phyloP scores from a whole-genome alignment of 1,140 invertebrate species.

The Matsumurasca onukii region DNA sequence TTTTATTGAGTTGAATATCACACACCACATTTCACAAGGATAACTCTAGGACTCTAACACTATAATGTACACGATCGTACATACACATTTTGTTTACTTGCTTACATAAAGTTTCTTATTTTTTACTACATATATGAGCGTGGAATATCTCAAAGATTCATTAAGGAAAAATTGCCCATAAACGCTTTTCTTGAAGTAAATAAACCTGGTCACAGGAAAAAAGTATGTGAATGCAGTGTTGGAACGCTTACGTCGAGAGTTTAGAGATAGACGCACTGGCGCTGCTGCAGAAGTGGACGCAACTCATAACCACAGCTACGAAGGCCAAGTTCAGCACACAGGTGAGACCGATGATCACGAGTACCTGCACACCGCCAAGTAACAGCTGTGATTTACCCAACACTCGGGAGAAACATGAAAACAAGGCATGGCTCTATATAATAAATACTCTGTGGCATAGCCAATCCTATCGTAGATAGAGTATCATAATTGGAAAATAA shows the following conservation, averaged over 20 bases:
- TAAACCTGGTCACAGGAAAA: not conserved
- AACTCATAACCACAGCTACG: constrained; percentile 43
- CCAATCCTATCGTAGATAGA: not conserved
- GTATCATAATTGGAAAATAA: not conserved
- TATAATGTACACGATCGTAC: no score
- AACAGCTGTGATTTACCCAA: not conserved
- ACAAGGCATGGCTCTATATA: no score
- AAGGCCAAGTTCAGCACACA: constrained; percentile 45
- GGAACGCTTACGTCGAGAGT: constrained; percentile 21
- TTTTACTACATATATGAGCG: not conserved
- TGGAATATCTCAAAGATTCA: not conserved
- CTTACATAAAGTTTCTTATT: not conserved
- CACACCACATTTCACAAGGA: no score
- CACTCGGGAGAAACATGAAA: no score
- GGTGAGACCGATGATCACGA: constrained; percentile 44
- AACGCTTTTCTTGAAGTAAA: not conserved
- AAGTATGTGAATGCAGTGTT: not conserved
- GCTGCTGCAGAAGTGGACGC: constrained; percentile 43
- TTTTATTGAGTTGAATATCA: no score
- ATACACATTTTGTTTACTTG: no score
- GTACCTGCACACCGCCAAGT: constrained; percentile 35
- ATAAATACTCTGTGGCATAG: not conserved
- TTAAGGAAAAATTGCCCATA: not conserved
- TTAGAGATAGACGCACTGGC: constrained; percentile 12
- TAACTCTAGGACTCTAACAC: no score